Conservation (phyloP, 1,140 invertebrate genomes). For the Delia radicum region DNA sequence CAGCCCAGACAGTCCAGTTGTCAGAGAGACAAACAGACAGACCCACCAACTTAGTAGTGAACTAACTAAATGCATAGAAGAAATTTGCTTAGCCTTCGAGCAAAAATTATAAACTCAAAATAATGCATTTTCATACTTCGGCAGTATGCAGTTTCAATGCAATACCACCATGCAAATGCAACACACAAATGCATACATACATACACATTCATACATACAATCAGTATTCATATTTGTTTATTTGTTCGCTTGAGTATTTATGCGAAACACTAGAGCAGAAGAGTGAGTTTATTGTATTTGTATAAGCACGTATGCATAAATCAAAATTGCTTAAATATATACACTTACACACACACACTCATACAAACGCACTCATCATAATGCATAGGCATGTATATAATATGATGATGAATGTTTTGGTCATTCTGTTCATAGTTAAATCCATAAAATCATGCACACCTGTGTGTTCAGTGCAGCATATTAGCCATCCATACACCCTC, state of each 20-base stretch:
- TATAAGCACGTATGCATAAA: background rate
- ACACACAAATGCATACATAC: too few species aligned
- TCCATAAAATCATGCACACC: background rate
- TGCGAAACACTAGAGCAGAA: background rate
- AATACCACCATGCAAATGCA: background rate
- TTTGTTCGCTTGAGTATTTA: background rate
- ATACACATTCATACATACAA: background rate
- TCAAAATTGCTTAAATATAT: background rate
- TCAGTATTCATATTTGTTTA: background rate
- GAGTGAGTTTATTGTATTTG: background rate
- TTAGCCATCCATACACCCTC: background rate
- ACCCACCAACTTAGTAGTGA: background rate
- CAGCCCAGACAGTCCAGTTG: too few species aligned
- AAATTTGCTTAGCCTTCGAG: background rate
- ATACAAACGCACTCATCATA: background rate
- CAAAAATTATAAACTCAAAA: background rate
- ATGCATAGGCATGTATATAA: background rate
- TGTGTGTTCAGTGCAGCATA: background rate
- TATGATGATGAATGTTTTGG: background rate
- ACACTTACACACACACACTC: background rate
- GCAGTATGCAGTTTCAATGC: too few species aligned
- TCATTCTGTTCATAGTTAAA: background rate
- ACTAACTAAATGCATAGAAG: background rate
- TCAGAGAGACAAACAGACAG: background rate
- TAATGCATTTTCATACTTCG: background rate